phyloP scores from a whole-genome alignment of 2,113 vertebrate species.

The Herpetotheres cachinnans region DNA sequence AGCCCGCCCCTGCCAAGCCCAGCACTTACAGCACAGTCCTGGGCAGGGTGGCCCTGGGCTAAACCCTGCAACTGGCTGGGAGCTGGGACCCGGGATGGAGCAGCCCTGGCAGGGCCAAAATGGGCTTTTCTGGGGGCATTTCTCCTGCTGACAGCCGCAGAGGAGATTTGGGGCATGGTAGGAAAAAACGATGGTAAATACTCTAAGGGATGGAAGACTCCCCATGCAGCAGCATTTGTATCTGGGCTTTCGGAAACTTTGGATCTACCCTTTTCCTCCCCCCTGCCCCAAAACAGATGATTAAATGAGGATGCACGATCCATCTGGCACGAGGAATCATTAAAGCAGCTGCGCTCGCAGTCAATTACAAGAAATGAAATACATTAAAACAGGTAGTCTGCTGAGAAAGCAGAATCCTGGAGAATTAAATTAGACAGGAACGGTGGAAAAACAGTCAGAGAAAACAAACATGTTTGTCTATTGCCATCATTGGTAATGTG shows the following conservation, averaged over 20 bases:
- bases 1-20: background rate
- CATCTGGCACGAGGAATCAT: slow-evolving; percentile 22
- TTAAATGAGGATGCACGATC: slow-evolving; percentile 29
- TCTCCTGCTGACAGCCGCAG: background rate
- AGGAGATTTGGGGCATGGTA: background rate
- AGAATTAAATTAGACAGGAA: slow-evolving; percentile 45
- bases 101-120: background rate
- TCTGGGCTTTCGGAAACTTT: background rate
- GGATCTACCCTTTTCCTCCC: background rate
- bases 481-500: background rate
- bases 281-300: slow-evolving; percentile 1
- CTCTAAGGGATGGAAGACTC: background rate
- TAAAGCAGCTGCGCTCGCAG: slow-evolving; percentile 33
- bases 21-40: fast-evolving
- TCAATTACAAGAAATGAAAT: slow-evolving; percentile 55
- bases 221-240: fast-evolving
- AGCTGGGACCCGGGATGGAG: background rate
- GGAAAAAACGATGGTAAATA: background rate
- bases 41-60: background rate
- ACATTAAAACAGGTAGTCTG: slow-evolving; percentile 56
- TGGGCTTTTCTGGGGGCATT: background rate
- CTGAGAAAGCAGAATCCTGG: slow-evolving; percentile 44
- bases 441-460: slow-evolving; percentile 37
- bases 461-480: slow-evolving; percentile 50
- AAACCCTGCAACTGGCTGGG: background rate